A percentile compares a stretch with the other conserved stretches of the same genome.
phyloP scores from a whole-genome alignment of 1,140 invertebrate genomes.

The Musca vetustissima region DNA sequence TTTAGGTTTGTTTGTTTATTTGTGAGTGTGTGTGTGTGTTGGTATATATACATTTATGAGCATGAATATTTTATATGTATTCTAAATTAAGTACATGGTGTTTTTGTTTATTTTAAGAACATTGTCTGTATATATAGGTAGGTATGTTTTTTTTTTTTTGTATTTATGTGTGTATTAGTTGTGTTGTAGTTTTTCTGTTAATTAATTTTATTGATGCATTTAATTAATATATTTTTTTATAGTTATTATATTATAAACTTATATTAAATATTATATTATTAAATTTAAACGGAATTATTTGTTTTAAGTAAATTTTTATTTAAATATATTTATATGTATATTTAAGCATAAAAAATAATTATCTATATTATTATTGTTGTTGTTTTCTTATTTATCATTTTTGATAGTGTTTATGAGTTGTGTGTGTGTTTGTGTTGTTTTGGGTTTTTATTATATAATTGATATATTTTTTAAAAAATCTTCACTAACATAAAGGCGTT shows the following conservation, averaged over 20 bases:
- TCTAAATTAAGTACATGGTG: conserved; percentile 15
- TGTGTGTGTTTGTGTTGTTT: too few relatives aligned
- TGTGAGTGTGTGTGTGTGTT: too few relatives aligned
- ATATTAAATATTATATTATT: not conserved
- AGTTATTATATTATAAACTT: not conserved
- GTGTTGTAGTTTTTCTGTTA: not conserved
- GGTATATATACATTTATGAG: too few relatives aligned
- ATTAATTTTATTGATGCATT: conserved; percentile 7
- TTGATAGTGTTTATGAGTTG: not conserved
- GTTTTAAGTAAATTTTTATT: not conserved
- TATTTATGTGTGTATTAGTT: not conserved
- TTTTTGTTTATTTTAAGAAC: not conserved
- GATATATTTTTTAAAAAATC: conserved; percentile 9
- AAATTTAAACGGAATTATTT: conserved; percentile 23
- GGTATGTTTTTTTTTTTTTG: not conserved
- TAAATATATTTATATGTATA: not conserved
- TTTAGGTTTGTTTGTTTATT: too few relatives aligned
- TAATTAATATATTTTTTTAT: not conserved
- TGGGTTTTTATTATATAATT: not conserved
- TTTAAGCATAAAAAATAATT: not conserved
- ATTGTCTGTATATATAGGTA: too few relatives aligned
- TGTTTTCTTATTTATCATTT: conserved; percentile 9
- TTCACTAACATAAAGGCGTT: conserved; percentile 22
- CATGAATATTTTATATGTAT: not conserved
- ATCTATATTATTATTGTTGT: not conserved